A percentile compares a stretch with the other conserved stretches of the same genome.
These are phyloP conservation scores for Prunella fulvescens DNA, from an alignment of 2,113 vertebrate genomes.

Conservation along the genomic window DNA sequence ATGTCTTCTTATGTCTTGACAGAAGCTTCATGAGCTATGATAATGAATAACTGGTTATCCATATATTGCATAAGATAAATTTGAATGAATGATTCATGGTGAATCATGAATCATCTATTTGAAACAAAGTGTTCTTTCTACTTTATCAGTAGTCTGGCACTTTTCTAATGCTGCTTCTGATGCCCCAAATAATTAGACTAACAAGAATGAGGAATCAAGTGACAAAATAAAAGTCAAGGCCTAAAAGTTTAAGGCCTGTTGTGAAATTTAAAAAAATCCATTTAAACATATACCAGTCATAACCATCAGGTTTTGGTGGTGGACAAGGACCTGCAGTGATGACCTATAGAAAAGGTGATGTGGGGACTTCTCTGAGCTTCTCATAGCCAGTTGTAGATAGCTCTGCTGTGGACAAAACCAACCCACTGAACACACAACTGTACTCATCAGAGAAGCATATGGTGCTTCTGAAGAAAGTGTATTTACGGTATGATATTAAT, in stretches of 20 bases:
- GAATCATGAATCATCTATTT: not conserved
- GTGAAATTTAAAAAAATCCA: not conserved
- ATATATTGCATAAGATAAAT: not conserved
- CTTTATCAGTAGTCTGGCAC: not conserved
- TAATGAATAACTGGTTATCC: not conserved
- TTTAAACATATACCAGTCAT: not conserved
- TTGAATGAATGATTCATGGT: too few relatives aligned
- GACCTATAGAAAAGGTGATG: not conserved
- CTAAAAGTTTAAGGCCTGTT: not conserved
- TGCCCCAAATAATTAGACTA: not conserved
- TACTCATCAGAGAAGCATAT: not conserved
- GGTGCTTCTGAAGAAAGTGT: not conserved
- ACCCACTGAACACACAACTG: not conserved
- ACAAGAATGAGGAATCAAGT: not conserved
- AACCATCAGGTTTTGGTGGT: not conserved
- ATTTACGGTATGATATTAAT: not conserved
- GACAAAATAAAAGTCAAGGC: not conserved
- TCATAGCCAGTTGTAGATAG: not conserved
- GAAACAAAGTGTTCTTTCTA: not conserved
- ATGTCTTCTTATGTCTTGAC: not conserved
- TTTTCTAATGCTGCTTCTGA: not conserved
- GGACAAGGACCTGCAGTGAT: not conserved
- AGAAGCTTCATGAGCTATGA: not conserved
- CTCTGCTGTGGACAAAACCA: not conserved
- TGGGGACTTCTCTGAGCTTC: not conserved